A percentile compares a stretch with the other conserved stretches of the same genome.
phyloP scores from a whole-genome alignment of 2,888 invertebrate genomes.

The Polydesmus complanatus region DNA sequence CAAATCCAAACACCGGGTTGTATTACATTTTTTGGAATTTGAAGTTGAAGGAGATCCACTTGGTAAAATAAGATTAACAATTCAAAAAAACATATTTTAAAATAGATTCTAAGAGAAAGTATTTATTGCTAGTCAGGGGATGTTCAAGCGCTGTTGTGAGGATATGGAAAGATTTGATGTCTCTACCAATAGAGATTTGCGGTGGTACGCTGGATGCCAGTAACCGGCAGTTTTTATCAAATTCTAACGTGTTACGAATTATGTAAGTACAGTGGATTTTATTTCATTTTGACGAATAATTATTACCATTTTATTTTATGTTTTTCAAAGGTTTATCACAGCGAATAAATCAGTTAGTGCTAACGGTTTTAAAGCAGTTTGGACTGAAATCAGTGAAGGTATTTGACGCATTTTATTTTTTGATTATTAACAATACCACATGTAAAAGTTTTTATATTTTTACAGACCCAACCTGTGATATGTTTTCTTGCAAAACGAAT shows the following conservation, averaged over 20 bases:
- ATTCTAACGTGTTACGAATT: conserved; percentile 70
- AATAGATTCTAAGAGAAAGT: background rate
- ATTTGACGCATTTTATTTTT: background rate
- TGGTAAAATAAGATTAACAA: conserved; percentile 41
- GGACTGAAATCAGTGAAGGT: conserved; percentile 71
- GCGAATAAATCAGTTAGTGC: conserved; percentile 90
- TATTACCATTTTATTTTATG: conserved; percentile 3
- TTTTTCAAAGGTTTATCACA: conserved; percentile 67
- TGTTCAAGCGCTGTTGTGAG: conserved; percentile 83
- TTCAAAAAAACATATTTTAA: background rate
- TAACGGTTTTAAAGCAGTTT: conserved; percentile 80
- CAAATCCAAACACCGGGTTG: conserved; percentile 66
- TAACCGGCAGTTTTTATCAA: conserved; percentile 72
- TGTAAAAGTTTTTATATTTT: conserved; percentile 22
- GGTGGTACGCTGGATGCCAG: conserved; percentile 63
- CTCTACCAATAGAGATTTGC: conserved; percentile 73
- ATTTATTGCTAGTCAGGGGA: conserved; percentile 51
- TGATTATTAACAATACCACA: background rate
- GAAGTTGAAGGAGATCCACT: conserved; percentile 84
- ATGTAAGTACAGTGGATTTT: conserved; percentile 43
- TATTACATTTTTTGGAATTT: conserved; percentile 81
- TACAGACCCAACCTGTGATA: conserved; percentile 43
- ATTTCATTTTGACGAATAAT: background rate
- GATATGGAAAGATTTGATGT: conserved; percentile 69
- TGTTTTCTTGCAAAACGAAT: conserved; percentile 55